These are phyloP conservation scores for Chitala chitala DNA, from an alignment of 2,113 vertebrate species.

Conservation along the genomic window DNA sequence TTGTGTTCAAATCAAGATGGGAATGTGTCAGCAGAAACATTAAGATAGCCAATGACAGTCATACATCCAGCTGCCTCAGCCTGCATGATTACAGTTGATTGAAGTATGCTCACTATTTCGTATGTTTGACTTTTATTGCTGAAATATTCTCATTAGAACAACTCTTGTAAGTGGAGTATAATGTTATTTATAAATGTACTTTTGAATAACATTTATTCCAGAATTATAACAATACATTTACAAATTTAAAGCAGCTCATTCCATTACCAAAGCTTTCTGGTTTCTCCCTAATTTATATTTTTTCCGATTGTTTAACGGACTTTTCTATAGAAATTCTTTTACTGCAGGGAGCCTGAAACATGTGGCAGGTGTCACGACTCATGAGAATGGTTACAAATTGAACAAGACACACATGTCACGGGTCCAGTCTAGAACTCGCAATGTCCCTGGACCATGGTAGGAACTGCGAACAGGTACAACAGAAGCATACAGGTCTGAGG, in stretches of 20 bases:
- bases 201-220: background rate
- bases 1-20: background rate
- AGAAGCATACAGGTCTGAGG: no score
- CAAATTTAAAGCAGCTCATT: background rate
- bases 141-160: background rate
- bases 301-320: background rate
- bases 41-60: background rate
- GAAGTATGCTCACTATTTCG: background rate
- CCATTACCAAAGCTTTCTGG: no score
- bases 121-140: background rate
- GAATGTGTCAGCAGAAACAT: background rate
- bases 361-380: no score
- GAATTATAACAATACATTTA: background rate
- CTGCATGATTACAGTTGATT: background rate
- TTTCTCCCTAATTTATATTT: background rate
- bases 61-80: background rate
- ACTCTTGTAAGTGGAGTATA: background rate
- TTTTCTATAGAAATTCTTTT: no score
- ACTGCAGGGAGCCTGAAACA: no score
- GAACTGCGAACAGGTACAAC: no score
- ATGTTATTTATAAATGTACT: background rate
- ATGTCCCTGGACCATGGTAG: no score
- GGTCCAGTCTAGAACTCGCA: no score
- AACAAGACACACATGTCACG: no score
- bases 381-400: no score